A percentile compares a stretch with the other conserved stretches of the same genome.
Conservation (phyloP, 2,113 vertebrate genomes). For the Rhinoderma darwinii region DNA sequence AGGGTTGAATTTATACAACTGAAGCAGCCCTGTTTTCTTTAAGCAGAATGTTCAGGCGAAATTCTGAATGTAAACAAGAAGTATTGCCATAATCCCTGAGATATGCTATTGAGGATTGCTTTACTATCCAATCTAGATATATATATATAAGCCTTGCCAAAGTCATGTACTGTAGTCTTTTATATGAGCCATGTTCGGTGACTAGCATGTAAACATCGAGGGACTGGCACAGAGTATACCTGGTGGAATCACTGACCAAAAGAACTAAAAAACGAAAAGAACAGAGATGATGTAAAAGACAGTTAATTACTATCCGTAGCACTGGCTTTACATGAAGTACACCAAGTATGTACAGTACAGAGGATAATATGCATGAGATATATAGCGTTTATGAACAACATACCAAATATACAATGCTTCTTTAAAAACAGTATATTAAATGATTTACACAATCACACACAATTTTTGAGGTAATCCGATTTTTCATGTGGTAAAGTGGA, state of each 20-base stretch:
- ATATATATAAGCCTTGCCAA: too few relatives aligned
- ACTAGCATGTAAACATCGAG: conserved; percentile 38
- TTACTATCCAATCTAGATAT: too few relatives aligned
- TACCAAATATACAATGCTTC: neutral
- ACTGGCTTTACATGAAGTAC: neutral
- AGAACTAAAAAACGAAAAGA: neutral
- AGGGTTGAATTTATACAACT: neutral
- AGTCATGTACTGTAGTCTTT: neutral
- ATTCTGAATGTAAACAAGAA: neutral
- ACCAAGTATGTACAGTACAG: conserved; percentile 17
- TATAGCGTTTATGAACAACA: neutral
- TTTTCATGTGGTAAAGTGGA: conserved; percentile 18
- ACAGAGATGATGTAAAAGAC: neutral
- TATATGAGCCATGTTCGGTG: neutral
- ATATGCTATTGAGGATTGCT: neutral
- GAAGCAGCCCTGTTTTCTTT: neutral
- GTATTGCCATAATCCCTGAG: neutral
- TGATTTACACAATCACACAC: neutral
- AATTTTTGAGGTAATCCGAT: conserved; percentile 24
- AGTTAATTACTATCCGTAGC: too few relatives aligned
- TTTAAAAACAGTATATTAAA: conserved; percentile 20
- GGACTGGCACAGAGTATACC: neutral
- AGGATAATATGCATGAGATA: neutral
- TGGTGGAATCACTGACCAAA: conserved; percentile 2
- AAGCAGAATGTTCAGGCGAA: neutral